Evolutionary conservation across 2,888 invertebrate species (phyloP), one percentile per base, ranked within the genome.

Genomic region (Xestobium rufovillosum): DNA sequence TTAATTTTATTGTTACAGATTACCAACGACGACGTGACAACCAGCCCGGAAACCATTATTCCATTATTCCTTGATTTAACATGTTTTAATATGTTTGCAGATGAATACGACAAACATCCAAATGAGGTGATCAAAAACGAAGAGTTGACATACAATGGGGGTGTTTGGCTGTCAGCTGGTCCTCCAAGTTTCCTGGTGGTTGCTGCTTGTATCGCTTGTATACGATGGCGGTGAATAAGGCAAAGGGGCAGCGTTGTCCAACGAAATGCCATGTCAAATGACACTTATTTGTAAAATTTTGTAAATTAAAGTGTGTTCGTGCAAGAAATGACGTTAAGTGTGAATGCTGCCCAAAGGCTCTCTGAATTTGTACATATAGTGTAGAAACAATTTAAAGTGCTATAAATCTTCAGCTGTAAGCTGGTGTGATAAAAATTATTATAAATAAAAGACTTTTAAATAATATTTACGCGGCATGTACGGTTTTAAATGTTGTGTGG

Each of bases 111-210:
- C 59, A 87, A 87, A 64, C 78, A 84, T 66, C 86, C 84, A 37
- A 89, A 89, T 64, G 89, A 89, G 67, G 88, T 88, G 49, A 83
- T 88, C 57, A 89, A 88, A 70, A 88, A 88, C 61, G 89, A 89
- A 68, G 89, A 88, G 69, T 66, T 89, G 57, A 86, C 85, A 32
- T 85, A 83, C 62, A 78, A 74, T 55, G 70, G 70, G 13, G 58
- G 57, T 31, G 52, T 56, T 3, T 59, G 53, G 55, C 38, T 57
- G 19, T 52, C 55, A 10, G 53, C 57, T 13, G 55, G 50, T 4
- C 57, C 59, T 27, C 48, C 55, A 3, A 53, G 51, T 36, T 47
- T 57, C 40, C 43, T 59, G 12, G 44, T 59, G 34, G 41, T 59
- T 26, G 42, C 48, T 14, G 50, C 47, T 15, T 54, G 52, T 41